Percentiles rank a stretch among this genome's conserved stretches.
Conservation (phyloP, 2,888 invertebrate species). For the Lasioglossum oenotherae region DNA sequence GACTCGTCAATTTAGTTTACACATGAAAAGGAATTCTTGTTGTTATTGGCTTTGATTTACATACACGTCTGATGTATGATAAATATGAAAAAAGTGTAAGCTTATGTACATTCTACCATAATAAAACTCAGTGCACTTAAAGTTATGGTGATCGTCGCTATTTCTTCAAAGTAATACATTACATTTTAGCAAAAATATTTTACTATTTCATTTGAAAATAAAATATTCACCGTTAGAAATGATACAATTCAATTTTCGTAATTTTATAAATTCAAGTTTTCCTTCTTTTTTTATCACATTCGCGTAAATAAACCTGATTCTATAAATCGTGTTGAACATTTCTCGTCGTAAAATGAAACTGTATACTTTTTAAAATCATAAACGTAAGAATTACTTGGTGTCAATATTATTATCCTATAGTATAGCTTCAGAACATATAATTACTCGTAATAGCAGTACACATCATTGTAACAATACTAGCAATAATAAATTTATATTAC, state of each 20-base stretch:
- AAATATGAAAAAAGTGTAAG: background rate
- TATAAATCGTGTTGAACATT: slow-evolving; percentile 1
- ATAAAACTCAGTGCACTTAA: slow-evolving; percentile 34
- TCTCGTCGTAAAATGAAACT: slow-evolving; percentile 9
- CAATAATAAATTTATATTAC: slow-evolving; percentile 61
- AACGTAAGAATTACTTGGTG: slow-evolving; percentile 32
- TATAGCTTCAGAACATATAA: slow-evolving; percentile 66
- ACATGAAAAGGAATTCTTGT: slow-evolving; percentile 25
- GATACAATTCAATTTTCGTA: slow-evolving; percentile 14
- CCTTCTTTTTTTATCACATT: slow-evolving; percentile 14
- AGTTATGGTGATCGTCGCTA: slow-evolving; percentile 11
- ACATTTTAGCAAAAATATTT: slow-evolving; percentile 48
- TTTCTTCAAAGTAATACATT: slow-evolving; percentile 37
- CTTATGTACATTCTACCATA: slow-evolving; percentile 31
- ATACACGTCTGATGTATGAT: slow-evolving; percentile 22
- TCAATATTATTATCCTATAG: slow-evolving; percentile 38
- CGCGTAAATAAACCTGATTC: slow-evolving; percentile 18
- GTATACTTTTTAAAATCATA: slow-evolving; percentile 30
- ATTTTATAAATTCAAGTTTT: slow-evolving; percentile 25
- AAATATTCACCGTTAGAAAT: slow-evolving; percentile 40
- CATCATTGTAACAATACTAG: slow-evolving; percentile 56
- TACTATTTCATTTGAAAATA: slow-evolving; percentile 40
- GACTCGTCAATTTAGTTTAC: slow-evolving; percentile 21
- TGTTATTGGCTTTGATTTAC: background rate
- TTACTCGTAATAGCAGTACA: slow-evolving; percentile 60